A percentile compares a stretch with the other conserved stretches of the same genome.
phyloP scores from a whole-genome alignment of 2,113 vertebrate genomes.

The Trochalopteron elliotii region DNA sequence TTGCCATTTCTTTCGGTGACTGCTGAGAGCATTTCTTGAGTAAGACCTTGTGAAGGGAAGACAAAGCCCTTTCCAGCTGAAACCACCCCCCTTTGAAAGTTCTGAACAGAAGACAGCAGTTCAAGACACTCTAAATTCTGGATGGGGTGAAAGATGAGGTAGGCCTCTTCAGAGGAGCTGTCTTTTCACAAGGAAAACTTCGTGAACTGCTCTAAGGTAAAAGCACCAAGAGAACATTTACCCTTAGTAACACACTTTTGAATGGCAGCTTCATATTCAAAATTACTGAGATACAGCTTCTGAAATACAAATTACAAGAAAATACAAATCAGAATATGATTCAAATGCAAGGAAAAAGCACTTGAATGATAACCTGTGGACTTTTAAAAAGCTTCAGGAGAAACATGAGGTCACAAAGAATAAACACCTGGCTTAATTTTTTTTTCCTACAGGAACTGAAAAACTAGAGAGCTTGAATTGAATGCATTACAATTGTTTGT shows the following conservation, averaged over 20 bases:
- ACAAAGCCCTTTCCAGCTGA: neutral
- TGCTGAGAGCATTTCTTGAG: neutral
- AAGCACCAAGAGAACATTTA: neutral
- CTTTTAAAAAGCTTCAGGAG: neutral
- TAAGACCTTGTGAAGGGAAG: neutral
- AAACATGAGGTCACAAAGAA: neutral
- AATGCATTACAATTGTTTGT: neutral
- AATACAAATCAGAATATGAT: neutral
- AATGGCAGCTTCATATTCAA: neutral
- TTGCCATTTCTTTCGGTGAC: neutral
- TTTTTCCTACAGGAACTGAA: neutral
- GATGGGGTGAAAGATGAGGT: neutral
- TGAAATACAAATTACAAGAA: neutral
- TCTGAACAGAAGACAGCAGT: neutral
- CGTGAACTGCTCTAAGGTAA: neutral
- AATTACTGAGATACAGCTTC: neutral
- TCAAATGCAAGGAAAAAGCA: neutral
- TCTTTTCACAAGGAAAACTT: neutral
- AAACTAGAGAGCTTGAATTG: neutral
- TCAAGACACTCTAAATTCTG: neutral
- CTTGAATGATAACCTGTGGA: neutral
- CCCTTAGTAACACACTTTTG: neutral
- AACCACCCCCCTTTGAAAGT: neutral
- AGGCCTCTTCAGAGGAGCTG: neutral
- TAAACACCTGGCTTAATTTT: neutral